Evolutionary conservation across 1,140 invertebrate genomes (phyloP), one percentile per base, ranked within the genome.

Genomic region (Zophobas atratus): DNA sequence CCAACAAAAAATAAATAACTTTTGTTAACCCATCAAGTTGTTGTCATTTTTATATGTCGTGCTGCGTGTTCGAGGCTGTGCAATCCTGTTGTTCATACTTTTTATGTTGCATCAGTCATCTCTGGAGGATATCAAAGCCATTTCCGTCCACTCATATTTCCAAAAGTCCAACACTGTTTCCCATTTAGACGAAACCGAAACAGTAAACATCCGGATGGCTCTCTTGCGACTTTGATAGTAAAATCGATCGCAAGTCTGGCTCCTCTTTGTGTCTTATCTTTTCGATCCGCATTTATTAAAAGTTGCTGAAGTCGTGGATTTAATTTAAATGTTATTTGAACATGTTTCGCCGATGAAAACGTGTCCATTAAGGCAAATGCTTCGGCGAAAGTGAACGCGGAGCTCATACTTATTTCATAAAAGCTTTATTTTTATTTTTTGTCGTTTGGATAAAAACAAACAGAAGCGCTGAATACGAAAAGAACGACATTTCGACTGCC

Each of bases 71-170:
- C 20, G 20, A 20, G 20, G 20, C 20, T 20, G 20, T 20, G 20
- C 20, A 20, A 46, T 4, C 43, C 43, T 46, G 43, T 46, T 3
- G 43, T 46, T 46, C 6, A 46, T 46, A 46, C 3, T 46, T 39
- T 60, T 60, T 60, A 60, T 60, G 56, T 32, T 60, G 56, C 56
- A 60, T 60, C 56, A 39, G 34, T 60, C 56, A 60, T 60, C 56
- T 60, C 56, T 35, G 56, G 43, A 46, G 43, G 43, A 46, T 46
- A 46, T 46, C 43, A 46, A 60, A 36, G 6, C 56, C 33, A 60
- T 60, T 60, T 60, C 56, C 56, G 56, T 41, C 56, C 56, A 60
- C 56, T 60, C 56, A 60, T 60, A 60, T 60, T 60, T 60, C 56
- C 34, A 60, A 60, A 60, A 60, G 56, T 60, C 56, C 56, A 39